phyloP scores from a whole-genome alignment of 2,888 invertebrate species.

The Steinernema hermaphroditum region DNA sequence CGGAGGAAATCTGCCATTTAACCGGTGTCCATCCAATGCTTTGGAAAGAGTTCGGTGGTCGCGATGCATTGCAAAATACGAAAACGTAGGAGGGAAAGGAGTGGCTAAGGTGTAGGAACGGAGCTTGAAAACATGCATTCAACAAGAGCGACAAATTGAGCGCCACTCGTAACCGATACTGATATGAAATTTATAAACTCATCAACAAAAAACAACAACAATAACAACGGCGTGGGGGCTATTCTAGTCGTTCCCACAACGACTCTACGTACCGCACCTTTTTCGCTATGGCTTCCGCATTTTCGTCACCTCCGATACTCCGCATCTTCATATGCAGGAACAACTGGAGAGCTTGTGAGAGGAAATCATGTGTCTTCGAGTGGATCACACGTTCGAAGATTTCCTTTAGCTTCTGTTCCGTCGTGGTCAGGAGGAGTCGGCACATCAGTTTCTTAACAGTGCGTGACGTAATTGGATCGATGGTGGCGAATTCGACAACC shows the following conservation, averaged over 20 bases:
- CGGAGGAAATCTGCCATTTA: no score
- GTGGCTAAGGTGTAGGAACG: no score
- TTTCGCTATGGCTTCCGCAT: background rate
- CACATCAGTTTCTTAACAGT: constrained; percentile 36
- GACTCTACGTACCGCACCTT: background rate
- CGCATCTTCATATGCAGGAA: constrained; percentile 38
- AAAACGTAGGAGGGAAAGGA: no score
- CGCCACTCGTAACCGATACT: no score
- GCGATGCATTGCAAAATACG: no score
- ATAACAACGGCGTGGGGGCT: background rate
- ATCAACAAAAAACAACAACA: background rate
- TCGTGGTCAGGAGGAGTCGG: constrained; percentile 34
- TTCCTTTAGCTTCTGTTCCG: constrained; percentile 35
- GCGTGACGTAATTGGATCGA: constrained; percentile 29
- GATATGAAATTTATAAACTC: no score
- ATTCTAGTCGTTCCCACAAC: constrained; percentile 7
- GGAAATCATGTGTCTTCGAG: constrained; percentile 32
- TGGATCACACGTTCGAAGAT: constrained; percentile 33
- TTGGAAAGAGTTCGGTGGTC: no score
- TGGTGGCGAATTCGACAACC: constrained; percentile 41
- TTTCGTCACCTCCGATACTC: background rate
- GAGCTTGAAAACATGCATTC: no score
- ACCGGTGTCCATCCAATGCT: no score
- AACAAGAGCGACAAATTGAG: no score
- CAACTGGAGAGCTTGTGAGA: constrained; percentile 42